phyloP scores from a whole-genome alignment of 2,113 vertebrate species.

The Sarotherodon lohbergeri region DNA sequence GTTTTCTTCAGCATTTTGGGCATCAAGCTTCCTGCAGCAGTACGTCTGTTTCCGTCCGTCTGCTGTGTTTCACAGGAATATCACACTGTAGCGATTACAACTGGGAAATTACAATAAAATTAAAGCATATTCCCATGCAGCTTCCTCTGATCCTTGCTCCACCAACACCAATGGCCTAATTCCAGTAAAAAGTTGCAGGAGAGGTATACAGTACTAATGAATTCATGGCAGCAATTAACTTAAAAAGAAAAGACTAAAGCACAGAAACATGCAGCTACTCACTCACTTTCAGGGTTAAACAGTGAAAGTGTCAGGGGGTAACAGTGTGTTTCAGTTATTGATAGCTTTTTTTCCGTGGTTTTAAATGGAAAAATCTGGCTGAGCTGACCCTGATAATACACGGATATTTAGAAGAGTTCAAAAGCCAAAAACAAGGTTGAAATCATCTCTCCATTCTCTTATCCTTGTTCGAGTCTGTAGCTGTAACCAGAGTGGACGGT shows the following conservation, averaged over 20 bases:
- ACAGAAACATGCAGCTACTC: background rate
- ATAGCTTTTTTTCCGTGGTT: background rate
- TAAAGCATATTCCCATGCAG: background rate
- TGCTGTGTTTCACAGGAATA: background rate
- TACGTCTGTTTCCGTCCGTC: background rate
- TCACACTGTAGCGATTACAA: background rate
- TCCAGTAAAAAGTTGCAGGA: background rate
- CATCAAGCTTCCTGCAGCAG: background rate
- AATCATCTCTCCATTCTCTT: background rate
- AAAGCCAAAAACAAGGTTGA: background rate
- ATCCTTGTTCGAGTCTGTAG: background rate
- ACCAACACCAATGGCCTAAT: background rate
- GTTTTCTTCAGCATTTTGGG: background rate
- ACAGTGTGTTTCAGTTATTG: background rate
- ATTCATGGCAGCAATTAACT: background rate
- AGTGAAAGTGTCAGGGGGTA: background rate
- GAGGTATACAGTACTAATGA: background rate
- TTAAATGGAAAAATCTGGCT: background rate
- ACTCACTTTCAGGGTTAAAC: background rate
- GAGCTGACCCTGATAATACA: rapidly evolving
- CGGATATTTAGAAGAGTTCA: background rate
- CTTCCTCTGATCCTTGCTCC: background rate
- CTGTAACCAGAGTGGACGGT: background rate
- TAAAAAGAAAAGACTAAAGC: background rate
- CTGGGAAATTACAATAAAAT: background rate